Base-by-base conservation (phyloP, 2,888 invertebrate species). In the Torymus aiolomorphi region DNA sequence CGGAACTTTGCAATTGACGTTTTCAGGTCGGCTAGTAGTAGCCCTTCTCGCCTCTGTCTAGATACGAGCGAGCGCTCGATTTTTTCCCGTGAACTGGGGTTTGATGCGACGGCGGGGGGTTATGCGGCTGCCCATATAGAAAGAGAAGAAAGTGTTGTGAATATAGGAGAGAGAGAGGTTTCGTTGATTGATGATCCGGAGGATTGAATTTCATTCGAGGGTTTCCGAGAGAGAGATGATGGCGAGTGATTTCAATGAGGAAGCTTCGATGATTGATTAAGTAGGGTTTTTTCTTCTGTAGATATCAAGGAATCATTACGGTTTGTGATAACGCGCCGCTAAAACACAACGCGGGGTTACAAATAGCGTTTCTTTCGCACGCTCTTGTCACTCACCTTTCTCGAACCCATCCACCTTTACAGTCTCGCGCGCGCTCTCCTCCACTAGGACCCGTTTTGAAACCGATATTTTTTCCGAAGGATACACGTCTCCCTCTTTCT, bases 11-110 rank as follows among this genome's bases (percentile, higher is more conserved):
- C 82, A 84, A 84, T 84, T 84, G 84, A 85, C 84, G 84, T 85
- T 85, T 85, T 85, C 81, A 84, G 85, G 84, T 83, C 82, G 84
- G 84, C 83, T 85, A 84, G 84, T 84, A 83, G 82, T 82, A 73
- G 14, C 42, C 42, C 42, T 42, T 42, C 42, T 5, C 42, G 5
- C 8, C 42, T 42, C 42, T 42, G 42, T 42, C 4, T 42, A 42
- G 42, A 42, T 42, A 42, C 42, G 5, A 42, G 8, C 31, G 42
- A 5, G 42, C 42, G 42, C 5, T 1, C 8, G 42, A 42, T 42
- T 42, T 42, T 42, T 42, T 42, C 8, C 5, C 8, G 42, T 42
- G 42, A 42, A 42, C 42, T 42, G 42, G 8, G 42, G 42, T 42
- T 42, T 42, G 42, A 42, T 42, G 4, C 42, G 5, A 5, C 8